Percentiles rank a stretch among this genome's conserved stretches.
Conservation (phyloP, 2,888 invertebrate genomes). For the Morpho helenor region DNA sequence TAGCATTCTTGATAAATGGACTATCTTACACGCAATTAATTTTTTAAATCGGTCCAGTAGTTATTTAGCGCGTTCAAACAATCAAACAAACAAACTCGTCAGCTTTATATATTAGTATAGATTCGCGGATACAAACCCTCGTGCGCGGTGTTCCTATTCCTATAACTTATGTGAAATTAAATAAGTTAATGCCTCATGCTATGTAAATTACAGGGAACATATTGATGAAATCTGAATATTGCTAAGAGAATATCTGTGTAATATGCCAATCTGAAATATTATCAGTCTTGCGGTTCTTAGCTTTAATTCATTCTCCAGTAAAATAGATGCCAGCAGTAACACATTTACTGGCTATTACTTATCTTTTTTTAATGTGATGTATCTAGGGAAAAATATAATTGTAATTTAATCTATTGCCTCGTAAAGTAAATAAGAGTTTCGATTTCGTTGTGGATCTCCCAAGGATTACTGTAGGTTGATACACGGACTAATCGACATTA, state of each 20-base stretch:
- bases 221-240: neutral
- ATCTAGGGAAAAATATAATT: no score
- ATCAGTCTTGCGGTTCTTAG: neutral
- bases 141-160: no score
- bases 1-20: no score
- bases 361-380: neutral
- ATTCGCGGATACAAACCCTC: no score
- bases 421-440: conserved; percentile 1
- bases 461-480: conserved; percentile 1
- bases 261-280: neutral
- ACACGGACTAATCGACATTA: conserved; percentile 6
- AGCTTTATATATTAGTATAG: no score
- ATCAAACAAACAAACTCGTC: no score
- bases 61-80: no score
- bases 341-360: neutral
- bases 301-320: neutral
- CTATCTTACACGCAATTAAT: no score
- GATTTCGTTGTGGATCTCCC: conserved; percentile 1
- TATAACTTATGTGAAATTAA: no score
- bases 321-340: neutral
- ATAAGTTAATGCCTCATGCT: no score
- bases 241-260: neutral
- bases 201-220: neutral
- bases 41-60: no score
- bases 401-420: neutral